phyloP scores from a whole-genome alignment of 2,888 invertebrate genomes.

The Agrochola litura region DNA sequence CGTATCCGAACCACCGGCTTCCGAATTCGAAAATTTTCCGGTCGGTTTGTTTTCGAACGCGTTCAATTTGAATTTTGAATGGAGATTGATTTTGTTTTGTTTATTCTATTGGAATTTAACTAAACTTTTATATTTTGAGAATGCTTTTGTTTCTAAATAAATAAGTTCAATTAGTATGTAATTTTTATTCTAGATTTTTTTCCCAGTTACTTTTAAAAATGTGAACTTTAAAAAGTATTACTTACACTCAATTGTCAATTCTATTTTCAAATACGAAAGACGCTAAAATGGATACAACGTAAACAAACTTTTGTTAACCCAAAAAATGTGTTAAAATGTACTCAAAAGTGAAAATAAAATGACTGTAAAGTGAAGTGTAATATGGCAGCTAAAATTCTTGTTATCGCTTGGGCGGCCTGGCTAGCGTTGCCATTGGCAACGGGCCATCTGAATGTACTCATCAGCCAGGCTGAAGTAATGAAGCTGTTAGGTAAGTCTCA shows the following conservation, averaged over 20 bases:
- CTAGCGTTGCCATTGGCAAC: constrained; percentile 90
- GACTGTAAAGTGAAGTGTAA: constrained; percentile 79
- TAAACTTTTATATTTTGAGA: neutral
- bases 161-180: neutral
- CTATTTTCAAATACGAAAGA: constrained; percentile 58
- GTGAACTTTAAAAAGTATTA: constrained; percentile 37
- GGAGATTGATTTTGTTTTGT: constrained; percentile 35
- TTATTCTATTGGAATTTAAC: constrained; percentile 4
- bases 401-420: constrained; percentile 85
- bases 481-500: constrained; percentile 93
- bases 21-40: constrained; percentile 71
- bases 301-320: constrained; percentile 54
- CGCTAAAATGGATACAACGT: constrained; percentile 75
- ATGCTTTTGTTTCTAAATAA: constrained; percentile 1
- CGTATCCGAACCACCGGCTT: constrained; percentile 74
- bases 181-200: too few species aligned
- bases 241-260: constrained; percentile 4
- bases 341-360: constrained; percentile 84
- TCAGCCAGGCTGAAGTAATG: constrained; percentile 95
- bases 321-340: constrained; percentile 76
- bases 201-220: constrained; percentile 14
- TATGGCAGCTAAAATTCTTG: constrained; percentile 82
- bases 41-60: constrained; percentile 59
- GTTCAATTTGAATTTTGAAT: constrained; percentile 53
- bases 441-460: constrained; percentile 94